Evolutionary conservation across 1,140 invertebrate species (phyloP).

Genomic region (Drosophila hydei): DNA sequence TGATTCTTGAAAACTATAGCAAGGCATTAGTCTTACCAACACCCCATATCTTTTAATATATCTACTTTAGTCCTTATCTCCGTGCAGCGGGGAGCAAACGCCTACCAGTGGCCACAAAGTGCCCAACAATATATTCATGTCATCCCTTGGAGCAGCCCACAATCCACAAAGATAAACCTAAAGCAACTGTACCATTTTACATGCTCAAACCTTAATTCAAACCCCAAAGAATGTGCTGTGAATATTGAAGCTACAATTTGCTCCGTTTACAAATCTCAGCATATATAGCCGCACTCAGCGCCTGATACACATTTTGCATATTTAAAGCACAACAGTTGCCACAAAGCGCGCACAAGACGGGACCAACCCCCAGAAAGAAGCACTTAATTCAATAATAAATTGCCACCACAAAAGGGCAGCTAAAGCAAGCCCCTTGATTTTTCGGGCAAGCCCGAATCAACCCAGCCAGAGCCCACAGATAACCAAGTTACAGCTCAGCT

Average conservation of each 20-base stretch:
- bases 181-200: slow-evolving; percentile 73
- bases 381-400: slow-evolving; percentile 83
- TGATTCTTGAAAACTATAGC: background rate
- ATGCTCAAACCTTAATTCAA: slow-evolving; percentile 75
- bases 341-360: slow-evolving; percentile 32
- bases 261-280: slow-evolving; percentile 24
- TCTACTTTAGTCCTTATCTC: slow-evolving; percentile 3
- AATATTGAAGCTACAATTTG: slow-evolving; percentile 46
- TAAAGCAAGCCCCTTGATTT: slow-evolving; percentile 33
- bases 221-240: slow-evolving; percentile 46
- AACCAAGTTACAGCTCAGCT: slow-evolving; percentile 63
- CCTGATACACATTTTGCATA: slow-evolving; percentile 70
- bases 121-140: slow-evolving; percentile 36
- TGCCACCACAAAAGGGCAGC: slow-evolving; percentile 56
- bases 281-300: slow-evolving; percentile 1
- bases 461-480: slow-evolving; percentile 48
- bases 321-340: slow-evolving; percentile 39
- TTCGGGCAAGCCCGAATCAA: slow-evolving; percentile 41
- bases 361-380: slow-evolving; percentile 60
- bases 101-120: slow-evolving; percentile 49
- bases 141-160: slow-evolving; percentile 25
- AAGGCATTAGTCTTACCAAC: slow-evolving; percentile 2
- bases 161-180: slow-evolving; percentile 43
- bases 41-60: slow-evolving; percentile 6
- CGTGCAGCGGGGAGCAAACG: slow-evolving; percentile 47